These are phyloP conservation scores for Neogobius melanostomus DNA, from an alignment of 2,113 vertebrate species.

Conservation along the genomic window DNA sequence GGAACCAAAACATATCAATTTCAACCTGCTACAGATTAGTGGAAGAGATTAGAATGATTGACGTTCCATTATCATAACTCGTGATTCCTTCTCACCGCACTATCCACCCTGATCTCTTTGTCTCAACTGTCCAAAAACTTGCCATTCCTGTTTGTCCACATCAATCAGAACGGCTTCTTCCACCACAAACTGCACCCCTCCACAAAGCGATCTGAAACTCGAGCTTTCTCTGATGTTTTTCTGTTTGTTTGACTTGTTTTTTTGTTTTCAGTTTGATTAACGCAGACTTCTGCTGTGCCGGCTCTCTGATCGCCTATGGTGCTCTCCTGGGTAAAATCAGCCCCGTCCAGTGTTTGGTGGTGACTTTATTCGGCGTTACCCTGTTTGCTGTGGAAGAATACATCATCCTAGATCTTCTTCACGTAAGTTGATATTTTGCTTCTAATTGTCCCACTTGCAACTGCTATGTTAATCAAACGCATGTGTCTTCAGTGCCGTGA, in stretches of 20 bases:
- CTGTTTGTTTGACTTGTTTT: no score
- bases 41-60: not conserved
- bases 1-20: not conserved
- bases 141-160: not conserved
- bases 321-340: conserved; percentile 93
- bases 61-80: not conserved
- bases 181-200: not conserved
- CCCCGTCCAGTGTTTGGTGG: conserved; percentile 87
- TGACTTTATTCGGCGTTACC: conserved; percentile 91
- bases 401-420: conserved; percentile 86
- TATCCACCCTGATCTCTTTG: not conserved
- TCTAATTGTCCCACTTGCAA: not conserved
- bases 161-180: not conserved
- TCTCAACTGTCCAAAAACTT: conserved; percentile 4
- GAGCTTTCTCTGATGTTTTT: not conserved
- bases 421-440: conserved; percentile 81
- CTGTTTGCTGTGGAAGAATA: conserved; percentile 91
- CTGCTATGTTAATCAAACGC: not conserved
- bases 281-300: conserved; percentile 94
- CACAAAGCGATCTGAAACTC: not conserved
- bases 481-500: conserved; percentile 82
- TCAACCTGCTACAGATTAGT: not conserved
- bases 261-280: conserved; percentile 85
- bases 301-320: conserved; percentile 91
- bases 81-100: not conserved